A percentile compares a stretch with the other conserved stretches of the same genome.
Conservation (phyloP, 2,113 vertebrate genomes). For the Paramormyrops kingsleyae region DNA sequence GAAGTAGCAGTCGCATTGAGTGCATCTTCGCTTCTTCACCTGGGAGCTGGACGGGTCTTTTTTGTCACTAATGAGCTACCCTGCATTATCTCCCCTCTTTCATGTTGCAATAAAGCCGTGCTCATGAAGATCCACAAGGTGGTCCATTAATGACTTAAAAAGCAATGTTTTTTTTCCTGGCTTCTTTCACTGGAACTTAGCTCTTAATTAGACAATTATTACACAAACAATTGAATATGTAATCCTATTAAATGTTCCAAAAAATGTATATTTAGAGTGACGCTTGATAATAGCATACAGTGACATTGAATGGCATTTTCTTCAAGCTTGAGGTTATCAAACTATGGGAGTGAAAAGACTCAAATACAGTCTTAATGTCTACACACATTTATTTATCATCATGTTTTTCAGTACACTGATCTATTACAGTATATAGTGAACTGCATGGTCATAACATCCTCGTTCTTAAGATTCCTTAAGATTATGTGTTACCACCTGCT, state of each 20-base stretch:
- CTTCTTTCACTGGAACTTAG: neutral
- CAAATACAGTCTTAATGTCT: neutral
- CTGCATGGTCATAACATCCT: neutral
- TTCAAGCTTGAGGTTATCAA: neutral
- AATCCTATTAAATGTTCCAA: neutral
- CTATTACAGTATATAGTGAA: neutral
- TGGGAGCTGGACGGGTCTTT: neutral
- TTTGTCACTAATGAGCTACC: slow-evolving; percentile 4
- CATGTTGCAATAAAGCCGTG: neutral
- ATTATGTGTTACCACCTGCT: neutral
- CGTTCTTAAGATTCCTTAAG: neutral
- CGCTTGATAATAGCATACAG: neutral
- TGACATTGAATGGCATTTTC: neutral
- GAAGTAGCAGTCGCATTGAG: neutral
- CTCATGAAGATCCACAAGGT: neutral
- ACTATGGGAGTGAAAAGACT: neutral
- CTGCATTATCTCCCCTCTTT: slow-evolving; percentile 8
- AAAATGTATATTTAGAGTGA: neutral
- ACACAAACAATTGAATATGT: neutral
- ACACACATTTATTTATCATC: neutral
- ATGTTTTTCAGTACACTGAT: neutral
- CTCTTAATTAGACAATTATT: neutral
- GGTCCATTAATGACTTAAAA: neutral
- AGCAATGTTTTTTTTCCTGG: neutral
- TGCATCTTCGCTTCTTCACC: neutral